Evolutionary conservation across 2,797 vertebrate species (phyloP), one percentile per base, ranked within the genome.

Genomic region (Phataginus tetradactyla): DNA sequence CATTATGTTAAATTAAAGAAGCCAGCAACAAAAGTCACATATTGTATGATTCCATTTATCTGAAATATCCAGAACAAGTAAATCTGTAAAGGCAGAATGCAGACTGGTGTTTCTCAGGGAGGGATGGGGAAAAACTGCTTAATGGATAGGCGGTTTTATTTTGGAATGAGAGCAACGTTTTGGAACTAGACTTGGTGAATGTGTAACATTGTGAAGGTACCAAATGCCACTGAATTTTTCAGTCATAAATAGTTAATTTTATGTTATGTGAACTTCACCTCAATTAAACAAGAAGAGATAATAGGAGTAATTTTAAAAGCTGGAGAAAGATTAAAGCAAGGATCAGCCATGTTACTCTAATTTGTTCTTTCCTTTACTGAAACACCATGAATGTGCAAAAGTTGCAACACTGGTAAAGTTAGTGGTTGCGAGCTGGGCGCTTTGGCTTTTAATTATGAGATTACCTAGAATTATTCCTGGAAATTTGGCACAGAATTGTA

Each of bases 251-350:
- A 83, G 23, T n/a, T 93, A 17, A 53, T 53, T 72, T 80, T 80
- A 59, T 37, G 6, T 45, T 59, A 77, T 34, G 55, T 61, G 55
- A 83, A n/a, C 78, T 80, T 85, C 14, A 66, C 14, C 25, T 53
- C 68, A 83, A 21, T 23, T 85, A 55, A 68, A 85, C 57, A 45
- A 59, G 59, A 66, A 21, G 45, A 86, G 71, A 51, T 20, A 72
- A 69, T 1, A 83, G 25, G 57, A 95, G 18, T 83, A 57, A 64
- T 77, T 84, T 87, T 87, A 72, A 94, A 86, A 74, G 88, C 29
- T 59, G 53, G 17, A 87, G 68, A 61, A 87, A 72, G 45, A 55
- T 49, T 49, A 90, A 74, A 66, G 64, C 57, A 87, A 92, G 18
- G 32, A 51, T 42, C 2, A 37, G 32, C 0, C 21, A 59, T 64